These are phyloP conservation scores for Apodemia mormo DNA, from an alignment of 2,888 invertebrate genomes.

Conservation along the genomic window DNA sequence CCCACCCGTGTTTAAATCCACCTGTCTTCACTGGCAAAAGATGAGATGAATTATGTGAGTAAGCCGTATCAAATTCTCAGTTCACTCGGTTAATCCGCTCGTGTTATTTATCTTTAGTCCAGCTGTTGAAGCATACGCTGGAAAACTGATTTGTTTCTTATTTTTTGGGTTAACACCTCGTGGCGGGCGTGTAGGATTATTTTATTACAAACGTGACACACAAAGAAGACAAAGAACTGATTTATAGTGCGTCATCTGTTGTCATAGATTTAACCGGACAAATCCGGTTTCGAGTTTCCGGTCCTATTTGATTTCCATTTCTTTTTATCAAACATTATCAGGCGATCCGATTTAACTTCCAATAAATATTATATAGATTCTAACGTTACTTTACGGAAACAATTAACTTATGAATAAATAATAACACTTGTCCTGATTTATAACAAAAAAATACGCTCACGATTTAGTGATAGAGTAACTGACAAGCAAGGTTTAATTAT, in stretches of 20 bases:
- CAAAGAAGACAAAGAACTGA: constrained; percentile 13
- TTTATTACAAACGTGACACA: constrained; percentile 12
- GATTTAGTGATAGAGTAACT: too few relatives aligned
- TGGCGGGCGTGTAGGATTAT: constrained; percentile 13
- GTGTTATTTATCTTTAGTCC: constrained; percentile 23
- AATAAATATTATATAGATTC: too few relatives aligned
- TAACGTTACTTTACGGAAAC: too few relatives aligned
- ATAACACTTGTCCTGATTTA: too few relatives aligned
- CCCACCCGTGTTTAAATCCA: background rate
- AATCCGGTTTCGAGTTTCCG: too few relatives aligned
- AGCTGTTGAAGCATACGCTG: constrained; percentile 20
- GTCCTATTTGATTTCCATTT: too few relatives aligned
- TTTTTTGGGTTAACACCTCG: constrained; percentile 3
- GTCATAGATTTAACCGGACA: background rate
- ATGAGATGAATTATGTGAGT: background rate
- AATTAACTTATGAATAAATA: too few relatives aligned
- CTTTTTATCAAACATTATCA: too few relatives aligned
- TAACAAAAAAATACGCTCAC: too few relatives aligned
- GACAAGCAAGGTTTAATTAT: too few relatives aligned
- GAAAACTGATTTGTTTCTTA: background rate
- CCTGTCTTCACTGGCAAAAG: background rate
- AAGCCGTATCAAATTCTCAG: background rate
- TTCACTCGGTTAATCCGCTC: constrained; percentile 13
- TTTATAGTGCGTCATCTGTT: background rate
- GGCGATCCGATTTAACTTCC: too few relatives aligned